phyloP scores from a whole-genome alignment of 2,797 vertebrate genomes.

The Gadopsis bispinosus region DNA sequence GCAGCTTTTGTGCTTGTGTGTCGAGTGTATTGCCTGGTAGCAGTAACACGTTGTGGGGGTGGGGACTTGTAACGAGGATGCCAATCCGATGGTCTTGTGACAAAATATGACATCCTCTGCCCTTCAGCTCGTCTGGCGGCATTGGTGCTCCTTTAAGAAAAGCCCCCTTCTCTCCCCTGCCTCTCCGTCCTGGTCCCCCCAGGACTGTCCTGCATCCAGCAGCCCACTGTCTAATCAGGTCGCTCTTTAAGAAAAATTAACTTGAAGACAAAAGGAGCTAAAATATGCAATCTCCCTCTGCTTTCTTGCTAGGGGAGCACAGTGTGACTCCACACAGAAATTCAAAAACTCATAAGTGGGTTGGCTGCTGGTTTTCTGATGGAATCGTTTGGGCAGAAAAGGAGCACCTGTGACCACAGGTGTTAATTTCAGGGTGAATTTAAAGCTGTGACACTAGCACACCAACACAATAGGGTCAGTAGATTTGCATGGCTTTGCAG shows the following conservation, averaged over 20 bases:
- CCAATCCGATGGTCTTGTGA: slow-evolving; percentile 46
- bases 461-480: slow-evolving; percentile 69
- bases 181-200: slow-evolving; percentile 69
- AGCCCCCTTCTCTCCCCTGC: slow-evolving; percentile 30
- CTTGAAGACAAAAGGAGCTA: slow-evolving; percentile 18
- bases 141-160: slow-evolving; percentile 79
- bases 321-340: slow-evolving; percentile 58
- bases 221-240: slow-evolving; percentile 80
- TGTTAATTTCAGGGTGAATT: slow-evolving; percentile 74
- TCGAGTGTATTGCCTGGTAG: slow-evolving; percentile 72
- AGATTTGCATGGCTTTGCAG: slow-evolving; percentile 81
- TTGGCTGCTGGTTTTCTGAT: slow-evolving; percentile 58
- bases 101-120: slow-evolving; percentile 61
- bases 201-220: slow-evolving; percentile 71
- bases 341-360: slow-evolving; percentile 60
- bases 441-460: slow-evolving; percentile 79
- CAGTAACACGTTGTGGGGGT: slow-evolving; percentile 53
- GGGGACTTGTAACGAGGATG: slow-evolving; percentile 68
- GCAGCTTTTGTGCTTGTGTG: slow-evolving; percentile 74
- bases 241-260: slow-evolving; percentile 43
- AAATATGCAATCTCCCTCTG: slow-evolving; percentile 83
- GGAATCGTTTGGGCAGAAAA: slow-evolving; percentile 70
- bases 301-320: slow-evolving; percentile 61
- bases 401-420: slow-evolving; percentile 81
- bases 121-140: slow-evolving; percentile 68